Conservation (phyloP, 1,140 invertebrate genomes). For the Trialeurodes vaporariorum region DNA sequence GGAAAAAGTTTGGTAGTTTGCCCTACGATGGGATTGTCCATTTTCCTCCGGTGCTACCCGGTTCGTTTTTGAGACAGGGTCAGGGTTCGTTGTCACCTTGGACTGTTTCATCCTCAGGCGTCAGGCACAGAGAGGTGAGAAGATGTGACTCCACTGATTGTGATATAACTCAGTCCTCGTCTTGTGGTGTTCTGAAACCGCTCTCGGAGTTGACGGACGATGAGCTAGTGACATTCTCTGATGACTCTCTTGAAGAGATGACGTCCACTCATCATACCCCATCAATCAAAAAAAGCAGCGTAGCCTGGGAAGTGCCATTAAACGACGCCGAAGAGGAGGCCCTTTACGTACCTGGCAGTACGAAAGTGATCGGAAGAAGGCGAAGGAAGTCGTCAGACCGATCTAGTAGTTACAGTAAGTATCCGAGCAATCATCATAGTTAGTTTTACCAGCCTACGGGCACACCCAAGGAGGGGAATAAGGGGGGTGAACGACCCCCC, state of each 20-base stretch:
- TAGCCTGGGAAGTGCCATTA: slow-evolving; percentile 70
- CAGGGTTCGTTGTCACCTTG: slow-evolving; percentile 32
- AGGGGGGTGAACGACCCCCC: no score
- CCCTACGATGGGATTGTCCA: slow-evolving; percentile 38
- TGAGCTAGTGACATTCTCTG: slow-evolving; percentile 62
- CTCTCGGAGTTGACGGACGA: slow-evolving; percentile 31
- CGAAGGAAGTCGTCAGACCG: slow-evolving; percentile 40
- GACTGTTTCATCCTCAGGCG: slow-evolving; percentile 52
- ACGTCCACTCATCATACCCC: slow-evolving; percentile 42
- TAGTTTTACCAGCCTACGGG: slow-evolving; percentile 1
- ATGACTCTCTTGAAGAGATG: slow-evolving; percentile 63
- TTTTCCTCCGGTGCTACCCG: slow-evolving; percentile 8
- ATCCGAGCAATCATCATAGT: no score
- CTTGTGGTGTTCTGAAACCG: slow-evolving; percentile 6
- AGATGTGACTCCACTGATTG: slow-evolving; percentile 37
- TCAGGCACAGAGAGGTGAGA: slow-evolving; percentile 61
- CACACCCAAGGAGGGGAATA: no score
- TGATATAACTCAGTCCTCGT: slow-evolving; percentile 20
- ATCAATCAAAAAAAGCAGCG: slow-evolving; percentile 51
- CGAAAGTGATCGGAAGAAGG: slow-evolving; percentile 48
- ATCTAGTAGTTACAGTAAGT: slow-evolving; percentile 34
- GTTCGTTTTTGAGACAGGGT: slow-evolving; percentile 15
- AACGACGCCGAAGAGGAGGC: slow-evolving; percentile 42
- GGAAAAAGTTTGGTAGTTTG: slow-evolving; percentile 51
- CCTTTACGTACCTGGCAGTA: slow-evolving; percentile 54